Evolutionary conservation across 2,888 invertebrate genomes (phyloP).

Genomic region (Cantharis lateralis): DNA sequence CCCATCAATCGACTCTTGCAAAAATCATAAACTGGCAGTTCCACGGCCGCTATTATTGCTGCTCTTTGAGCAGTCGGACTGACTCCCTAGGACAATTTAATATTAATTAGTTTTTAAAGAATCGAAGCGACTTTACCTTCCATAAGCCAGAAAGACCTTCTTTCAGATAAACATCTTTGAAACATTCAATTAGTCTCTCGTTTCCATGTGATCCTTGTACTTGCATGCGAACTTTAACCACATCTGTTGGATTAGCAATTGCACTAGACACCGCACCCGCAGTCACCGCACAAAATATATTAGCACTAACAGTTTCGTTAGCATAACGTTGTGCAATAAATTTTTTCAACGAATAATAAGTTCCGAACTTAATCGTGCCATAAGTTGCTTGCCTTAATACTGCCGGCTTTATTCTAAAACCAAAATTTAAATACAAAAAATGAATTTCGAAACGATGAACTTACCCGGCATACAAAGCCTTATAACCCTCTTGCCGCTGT

Average conservation of each 20-base stretch:
- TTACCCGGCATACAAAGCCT: constrained; percentile 85
- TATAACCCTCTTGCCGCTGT: constrained; percentile 82
- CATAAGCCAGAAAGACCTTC: constrained; percentile 88
- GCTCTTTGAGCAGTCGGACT: constrained; percentile 92
- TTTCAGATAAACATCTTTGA: constrained; percentile 77
- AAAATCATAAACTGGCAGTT: constrained; percentile 91
- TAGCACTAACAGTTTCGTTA: constrained; percentile 64
- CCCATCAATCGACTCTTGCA: constrained; percentile 76
- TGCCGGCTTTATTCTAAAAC: constrained; percentile 69
- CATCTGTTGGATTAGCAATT: constrained; percentile 96
- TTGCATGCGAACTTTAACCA: constrained; percentile 95
- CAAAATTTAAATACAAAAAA: not conserved
- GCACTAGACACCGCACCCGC: constrained; percentile 91
- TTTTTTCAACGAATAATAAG: constrained; percentile 88
- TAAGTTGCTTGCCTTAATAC: constrained; percentile 92
- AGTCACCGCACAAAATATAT: constrained; percentile 81
- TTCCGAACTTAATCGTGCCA: constrained; percentile 95
- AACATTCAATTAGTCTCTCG: constrained; percentile 72
- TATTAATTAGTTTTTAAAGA: not conserved
- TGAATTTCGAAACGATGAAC: not conserved
- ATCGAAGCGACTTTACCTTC: constrained; percentile 63
- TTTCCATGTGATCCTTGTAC: constrained; percentile 63
- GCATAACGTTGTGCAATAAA: constrained; percentile 63
- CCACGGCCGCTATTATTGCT: constrained; percentile 90
- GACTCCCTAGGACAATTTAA: constrained; percentile 69